Base-by-base conservation (phyloP, 2,888 invertebrate species). In the Ommatoiulus sabulosus region DNA sequence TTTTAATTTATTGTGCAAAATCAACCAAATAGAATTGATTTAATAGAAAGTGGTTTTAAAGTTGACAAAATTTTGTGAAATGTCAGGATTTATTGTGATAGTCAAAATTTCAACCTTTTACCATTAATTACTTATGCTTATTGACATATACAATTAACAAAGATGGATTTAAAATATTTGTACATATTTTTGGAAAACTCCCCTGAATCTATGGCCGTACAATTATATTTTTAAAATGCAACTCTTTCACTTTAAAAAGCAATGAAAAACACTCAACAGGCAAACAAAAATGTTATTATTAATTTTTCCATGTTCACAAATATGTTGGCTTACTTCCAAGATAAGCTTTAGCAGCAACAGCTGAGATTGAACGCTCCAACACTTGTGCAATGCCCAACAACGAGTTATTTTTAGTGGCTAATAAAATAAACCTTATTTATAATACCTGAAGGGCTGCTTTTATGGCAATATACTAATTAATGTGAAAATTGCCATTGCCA, bases 301-400 rank as follows among this genome's bases (percentile, higher is more conserved):
- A 80, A 43, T 35, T 80, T 15, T n/a, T 80, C 35, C 24, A 5
- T 4, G 10, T 80, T 35, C 15, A 0, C 35, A 15, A 35, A 35
- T 24, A 80, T 35, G 12, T 80, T 80, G 80, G 80, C 80, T 80
- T 80, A 12, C 35, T 12, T 80, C 80, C 80, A 80, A 80, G 80
- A 80, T 80, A 80, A 80, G 80, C 80, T 80, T 35, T 12, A 43
- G 15, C 35, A 15, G 12, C 72, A 72, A 72, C 72, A 12, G 35
- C 0, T 80, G 80, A 80, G 80, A 80, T 80, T 80, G 10, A 24
- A 72, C 35, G 35, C 35, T 35, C 35, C 7, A 48, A 15, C 80
- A 80, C 80, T 80, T 12, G 12, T 15, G 35, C n/a, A 80, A 80
- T 80, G 80, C 80, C 35, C 80, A 80, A 80, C 80, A 80, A 80